Conservation (phyloP, 2,113 vertebrate genomes). For the Zingel zingel region DNA sequence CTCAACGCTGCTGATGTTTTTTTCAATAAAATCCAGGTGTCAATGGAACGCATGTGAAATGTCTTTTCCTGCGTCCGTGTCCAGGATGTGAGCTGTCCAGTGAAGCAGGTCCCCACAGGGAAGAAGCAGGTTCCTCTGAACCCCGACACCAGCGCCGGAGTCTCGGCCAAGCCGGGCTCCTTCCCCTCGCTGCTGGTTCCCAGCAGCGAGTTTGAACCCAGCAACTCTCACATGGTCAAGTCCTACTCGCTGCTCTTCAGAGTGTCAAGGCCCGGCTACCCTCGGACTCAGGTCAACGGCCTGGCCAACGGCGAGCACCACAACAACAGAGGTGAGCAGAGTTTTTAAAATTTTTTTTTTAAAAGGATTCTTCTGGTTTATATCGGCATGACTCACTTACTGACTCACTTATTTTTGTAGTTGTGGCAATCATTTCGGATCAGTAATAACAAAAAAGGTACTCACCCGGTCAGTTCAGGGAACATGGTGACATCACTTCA, state of each 20-base stretch:
- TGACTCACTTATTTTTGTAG: too few relatives aligned
- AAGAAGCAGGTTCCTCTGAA: conserved; percentile 99
- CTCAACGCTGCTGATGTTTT: too few relatives aligned
- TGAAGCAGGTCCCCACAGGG: conserved; percentile 97
- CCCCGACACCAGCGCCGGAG: conserved; percentile 86
- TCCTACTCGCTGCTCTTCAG: conserved; percentile 97
- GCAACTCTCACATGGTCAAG: conserved; percentile 99
- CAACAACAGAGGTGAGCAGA: conserved; percentile 90
- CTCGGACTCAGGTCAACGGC: conserved; percentile 85
- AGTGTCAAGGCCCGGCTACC: conserved; percentile 80
- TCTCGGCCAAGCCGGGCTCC: conserved; percentile 90
- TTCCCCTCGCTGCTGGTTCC: conserved; percentile 93
- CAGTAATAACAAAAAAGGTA: too few relatives aligned
- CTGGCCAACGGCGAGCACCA: conserved; percentile 93
- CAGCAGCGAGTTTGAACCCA: conserved; percentile 98
- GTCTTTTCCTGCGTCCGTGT: conserved; percentile 27
- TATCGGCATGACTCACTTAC: too few relatives aligned
- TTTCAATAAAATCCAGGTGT: accelerated
- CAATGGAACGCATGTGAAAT: accelerated
- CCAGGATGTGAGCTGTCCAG: conserved; percentile 97
- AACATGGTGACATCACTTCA: too few relatives aligned
- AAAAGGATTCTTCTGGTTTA: too few relatives aligned
- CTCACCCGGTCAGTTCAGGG: too few relatives aligned
- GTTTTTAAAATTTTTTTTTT: not conserved
- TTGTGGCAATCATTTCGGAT: too few relatives aligned